phyloP scores from a whole-genome alignment of 2,888 invertebrate species.

The Eustalomyia histrio region DNA sequence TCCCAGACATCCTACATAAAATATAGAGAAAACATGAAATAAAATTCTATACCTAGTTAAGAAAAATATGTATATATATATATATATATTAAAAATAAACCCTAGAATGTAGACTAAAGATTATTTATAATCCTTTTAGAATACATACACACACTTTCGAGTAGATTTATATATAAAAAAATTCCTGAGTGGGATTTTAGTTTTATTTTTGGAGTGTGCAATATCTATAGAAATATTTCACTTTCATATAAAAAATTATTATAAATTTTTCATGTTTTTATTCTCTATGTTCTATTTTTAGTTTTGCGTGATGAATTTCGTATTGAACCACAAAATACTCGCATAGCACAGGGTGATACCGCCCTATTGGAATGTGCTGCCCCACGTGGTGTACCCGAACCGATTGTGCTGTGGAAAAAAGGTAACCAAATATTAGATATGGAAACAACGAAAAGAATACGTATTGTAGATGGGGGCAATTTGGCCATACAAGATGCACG shows the following conservation, averaged over 20 bases:
- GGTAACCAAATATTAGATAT: conserved; percentile 88
- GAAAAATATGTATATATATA: not conserved
- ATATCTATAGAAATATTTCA: conserved; percentile 31
- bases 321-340: conserved; percentile 88
- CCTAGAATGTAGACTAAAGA: conserved; percentile 73
- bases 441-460: conserved; percentile 84
- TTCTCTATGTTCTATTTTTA: conserved; percentile 75
- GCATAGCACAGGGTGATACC: conserved; percentile 91
- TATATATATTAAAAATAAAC: conserved; percentile 37
- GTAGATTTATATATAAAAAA: not conserved
- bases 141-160: conserved; percentile 47
- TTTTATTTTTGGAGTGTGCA: not conserved
- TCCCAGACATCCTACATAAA: conserved; percentile 50
- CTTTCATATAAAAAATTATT: conserved; percentile 63
- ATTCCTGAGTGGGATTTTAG: not conserved
- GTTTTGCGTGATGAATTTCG: conserved; percentile 94
- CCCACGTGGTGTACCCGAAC: conserved; percentile 93
- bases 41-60: conserved; percentile 45
- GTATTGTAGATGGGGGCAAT: conserved; percentile 89
- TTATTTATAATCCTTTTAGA: conserved; percentile 72
- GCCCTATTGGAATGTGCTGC: conserved; percentile 92
- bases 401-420: conserved; percentile 92
- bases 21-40: conserved; percentile 17
- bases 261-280: conserved; percentile 19
- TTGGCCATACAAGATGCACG: conserved; percentile 89